These are phyloP conservation scores for Pseudotriccus pelzelni DNA, from an alignment of 2,797 vertebrate species.

Conservation along the genomic window DNA sequence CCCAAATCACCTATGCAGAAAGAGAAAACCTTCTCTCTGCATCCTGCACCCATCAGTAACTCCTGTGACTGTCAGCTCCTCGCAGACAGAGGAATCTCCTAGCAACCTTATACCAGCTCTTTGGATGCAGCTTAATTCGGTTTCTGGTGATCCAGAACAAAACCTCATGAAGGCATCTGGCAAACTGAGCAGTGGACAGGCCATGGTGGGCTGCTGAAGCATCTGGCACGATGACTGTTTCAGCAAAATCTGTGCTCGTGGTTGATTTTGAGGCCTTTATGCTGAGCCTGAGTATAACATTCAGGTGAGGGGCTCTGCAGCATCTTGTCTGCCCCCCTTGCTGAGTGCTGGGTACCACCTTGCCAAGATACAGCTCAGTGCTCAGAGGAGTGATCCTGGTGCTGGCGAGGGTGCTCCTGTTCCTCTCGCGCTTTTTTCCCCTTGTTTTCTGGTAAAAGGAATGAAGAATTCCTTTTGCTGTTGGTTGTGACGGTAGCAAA, in stretches of 20 bases:
- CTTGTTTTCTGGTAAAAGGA: neutral
- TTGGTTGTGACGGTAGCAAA: neutral
- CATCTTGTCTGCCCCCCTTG: neutral
- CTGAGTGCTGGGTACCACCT: neutral
- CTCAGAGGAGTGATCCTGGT: neutral
- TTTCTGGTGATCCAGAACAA: slow-evolving; percentile 55
- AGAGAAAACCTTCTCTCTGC: neutral
- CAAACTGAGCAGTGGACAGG: neutral
- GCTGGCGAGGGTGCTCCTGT: neutral
- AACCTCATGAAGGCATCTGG: slow-evolving; percentile 45
- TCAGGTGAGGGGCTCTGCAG: neutral
- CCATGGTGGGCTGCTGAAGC: neutral
- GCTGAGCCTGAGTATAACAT: neutral
- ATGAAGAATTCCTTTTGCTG: neutral
- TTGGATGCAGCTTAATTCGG: slow-evolving; percentile 41
- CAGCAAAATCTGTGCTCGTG: neutral
- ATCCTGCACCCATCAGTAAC: slow-evolving; percentile 26
- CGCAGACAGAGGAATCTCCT: slow-evolving; percentile 36
- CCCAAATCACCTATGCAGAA: neutral
- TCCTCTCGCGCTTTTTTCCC: neutral
- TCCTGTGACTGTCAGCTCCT: slow-evolving; percentile 18
- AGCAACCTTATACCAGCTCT: slow-evolving; percentile 36
- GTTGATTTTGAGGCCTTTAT: neutral
- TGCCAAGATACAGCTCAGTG: neutral
- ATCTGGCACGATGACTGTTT: neutral